Evolutionary conservation across 2,888 invertebrate genomes (phyloP).

Genomic region (Pilophorus perplexus): DNA sequence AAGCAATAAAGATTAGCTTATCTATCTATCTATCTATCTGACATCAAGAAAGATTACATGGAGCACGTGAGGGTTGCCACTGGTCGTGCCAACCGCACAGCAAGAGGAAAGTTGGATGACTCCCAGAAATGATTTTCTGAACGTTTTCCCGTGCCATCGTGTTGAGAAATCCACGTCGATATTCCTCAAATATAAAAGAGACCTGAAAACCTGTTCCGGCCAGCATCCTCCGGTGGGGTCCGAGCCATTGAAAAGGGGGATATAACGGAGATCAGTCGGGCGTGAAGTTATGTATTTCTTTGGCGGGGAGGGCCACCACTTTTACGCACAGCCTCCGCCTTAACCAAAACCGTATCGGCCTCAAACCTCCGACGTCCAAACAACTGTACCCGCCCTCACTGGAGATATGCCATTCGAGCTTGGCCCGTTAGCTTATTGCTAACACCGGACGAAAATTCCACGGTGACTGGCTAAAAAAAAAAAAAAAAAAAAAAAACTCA

Average conservation of each 20-base stretch:
- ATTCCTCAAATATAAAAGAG: too few relatives aligned
- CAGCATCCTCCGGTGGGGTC: neutral
- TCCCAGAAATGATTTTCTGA: too few relatives aligned
- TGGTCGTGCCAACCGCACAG: too few relatives aligned
- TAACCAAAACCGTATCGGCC: conserved; percentile 13
- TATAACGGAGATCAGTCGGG: conserved; percentile 24
- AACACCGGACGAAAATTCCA: conserved; percentile 3
- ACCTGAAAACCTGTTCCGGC: conserved; percentile 18
- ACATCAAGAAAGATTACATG: too few relatives aligned
- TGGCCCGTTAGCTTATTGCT: conserved; percentile 16
- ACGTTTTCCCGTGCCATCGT: too few relatives aligned
- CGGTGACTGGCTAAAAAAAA: too few relatives aligned
- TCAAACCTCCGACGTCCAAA: neutral
- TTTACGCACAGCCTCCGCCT: neutral
- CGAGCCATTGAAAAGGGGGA: conserved; percentile 1
- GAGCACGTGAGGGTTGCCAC: too few relatives aligned
- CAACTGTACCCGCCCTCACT: neutral
- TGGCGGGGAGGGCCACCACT: conserved; percentile 7
- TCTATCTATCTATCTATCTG: too few relatives aligned
- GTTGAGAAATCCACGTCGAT: too few relatives aligned
- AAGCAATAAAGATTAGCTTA: too few relatives aligned
- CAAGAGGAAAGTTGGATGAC: too few relatives aligned
- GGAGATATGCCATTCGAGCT: neutral
- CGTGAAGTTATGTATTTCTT: conserved; percentile 35
- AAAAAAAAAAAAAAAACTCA: too few relatives aligned